Evolutionary conservation across 2,797 vertebrate species (phyloP).

Genomic region (Potorous gilbertii): DNA sequence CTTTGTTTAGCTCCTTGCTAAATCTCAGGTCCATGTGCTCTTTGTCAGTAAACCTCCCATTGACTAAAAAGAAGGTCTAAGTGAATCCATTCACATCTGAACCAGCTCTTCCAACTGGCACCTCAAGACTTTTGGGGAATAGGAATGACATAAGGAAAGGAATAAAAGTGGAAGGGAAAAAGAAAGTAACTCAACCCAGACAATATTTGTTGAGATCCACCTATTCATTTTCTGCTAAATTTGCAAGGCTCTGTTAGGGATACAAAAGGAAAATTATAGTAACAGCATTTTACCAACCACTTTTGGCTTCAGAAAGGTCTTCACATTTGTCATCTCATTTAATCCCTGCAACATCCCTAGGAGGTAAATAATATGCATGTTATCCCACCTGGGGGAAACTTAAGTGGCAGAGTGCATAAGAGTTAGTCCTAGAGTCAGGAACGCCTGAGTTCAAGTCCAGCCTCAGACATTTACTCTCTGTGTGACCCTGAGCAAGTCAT

Average conservation of each 20-base stretch:
- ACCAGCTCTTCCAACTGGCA: too few species aligned
- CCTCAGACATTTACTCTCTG: background rate
- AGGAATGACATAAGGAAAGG: background rate
- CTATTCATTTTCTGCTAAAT: background rate
- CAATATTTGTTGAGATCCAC: background rate
- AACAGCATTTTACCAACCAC: background rate
- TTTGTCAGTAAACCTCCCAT: too few species aligned
- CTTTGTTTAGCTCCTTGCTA: too few species aligned
- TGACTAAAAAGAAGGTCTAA: too few species aligned
- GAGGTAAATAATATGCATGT: background rate
- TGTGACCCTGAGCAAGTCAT: background rate
- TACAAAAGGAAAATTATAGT: background rate
- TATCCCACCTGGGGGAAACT: background rate
- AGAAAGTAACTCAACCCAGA: background rate
- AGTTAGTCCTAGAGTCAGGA: background rate
- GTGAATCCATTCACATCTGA: too few species aligned
- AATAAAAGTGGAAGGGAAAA: background rate
- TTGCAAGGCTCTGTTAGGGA: background rate
- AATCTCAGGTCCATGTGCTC: too few species aligned
- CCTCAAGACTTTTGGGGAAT: too few species aligned
- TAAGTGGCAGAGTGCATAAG: background rate
- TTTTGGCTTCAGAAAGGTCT: background rate
- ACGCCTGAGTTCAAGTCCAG: background rate
- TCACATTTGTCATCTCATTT: background rate
- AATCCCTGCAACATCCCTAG: background rate